Base-by-base conservation (phyloP, 1,140 invertebrate genomes). In the Heliconius hermathena region DNA sequence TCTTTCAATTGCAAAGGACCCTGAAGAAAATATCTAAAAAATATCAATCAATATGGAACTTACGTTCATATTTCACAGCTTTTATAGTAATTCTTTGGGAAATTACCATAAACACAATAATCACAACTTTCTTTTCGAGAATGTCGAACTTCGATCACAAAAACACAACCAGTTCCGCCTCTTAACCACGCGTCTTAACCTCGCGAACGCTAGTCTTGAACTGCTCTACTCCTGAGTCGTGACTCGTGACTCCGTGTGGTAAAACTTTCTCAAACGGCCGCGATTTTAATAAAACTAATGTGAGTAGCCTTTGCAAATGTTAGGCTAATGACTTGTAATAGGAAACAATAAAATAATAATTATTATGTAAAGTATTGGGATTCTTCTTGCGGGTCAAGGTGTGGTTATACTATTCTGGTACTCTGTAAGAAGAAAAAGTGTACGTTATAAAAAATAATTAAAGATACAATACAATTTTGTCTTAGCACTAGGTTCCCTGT, bases 251-350 rank as follows among this genome's bases (percentile, higher is more conserved):
- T 66, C 60, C 3, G 13, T 60, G 22, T 29, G 9, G 22, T 60
- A 8, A 84, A 87, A 90, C 89, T 90, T 90, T 90, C 89, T 85
- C 89, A 78, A 78, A 36, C 82, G 83, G 75, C 82, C 84, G 85
- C 85, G 77, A 84, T 85, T 66, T 66, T 82, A 81, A 76, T 80
- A 77, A 76, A n/a, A 76, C 60, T 36, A 75, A 60, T 16, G 46
- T 38, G 26, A 70, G 26, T 16, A 29, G 38, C 74, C 71, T 49
- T 71, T 38, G 74, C 71, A 77, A 73, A 73, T 72, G 41, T 60
- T 52, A 33, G 79, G 79, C 20, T 73, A 76, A 76, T 75, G 73
- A 78, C 71, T 78, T 73, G n/a, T 60, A 71, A 60, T 78, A 78
- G 71, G 60, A 66, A 49, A 78, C 6, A 49, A 78, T 78, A 73